Base-by-base conservation (phyloP, 2,113 vertebrate genomes). In the Grammomys dolichurus region DNA sequence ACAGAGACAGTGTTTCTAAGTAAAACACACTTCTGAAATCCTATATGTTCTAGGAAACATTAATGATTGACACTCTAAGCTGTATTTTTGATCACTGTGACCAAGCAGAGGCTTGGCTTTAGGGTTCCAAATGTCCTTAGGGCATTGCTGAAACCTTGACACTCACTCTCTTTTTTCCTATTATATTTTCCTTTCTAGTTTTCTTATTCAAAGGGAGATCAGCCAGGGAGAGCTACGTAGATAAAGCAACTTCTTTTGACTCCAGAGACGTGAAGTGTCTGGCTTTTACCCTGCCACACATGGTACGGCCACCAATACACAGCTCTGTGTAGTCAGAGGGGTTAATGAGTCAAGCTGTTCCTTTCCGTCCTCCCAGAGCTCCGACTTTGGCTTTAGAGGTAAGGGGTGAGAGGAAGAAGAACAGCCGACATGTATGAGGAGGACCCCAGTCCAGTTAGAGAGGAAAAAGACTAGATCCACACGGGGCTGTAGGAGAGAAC, bases 1-100 rank as follows among this genome's bases (percentile, higher is more conserved):
- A 36, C 12, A 36, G 54, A 82, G 81, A 87, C 94, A 56, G 43
- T 6, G 56, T 58, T 93, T 93, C 63, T 91, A 84, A 92, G 48
- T 22, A 91, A 43, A 95, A 48, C 86, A 7, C 24, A 58, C 72
- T 24, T 90, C 84, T 60, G 87, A 91, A 89, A 75, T 22, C 3
- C 46, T 70, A 54, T 9, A 69, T 17, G 80, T 91, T 26, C 46
- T 86, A 87, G 56, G 48, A 95, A 89, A 87, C 4, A 24, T 16
- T 76, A 75, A 17, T 87, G 63, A n/a, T 43, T 84, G n/a, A 51
- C 5, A 20, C 26, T 40, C 67, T 93, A 6, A 82, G 67, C 31
- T 93, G 36, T 60, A 87, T 58, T 92, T 96, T 89, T 73, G 46
- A 73, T 31, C 56, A 22, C 73, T 95, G 1, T 90, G 28, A 88